phyloP scores from a whole-genome alignment of 2,888 invertebrate species.

The Galeruca laticollis region DNA sequence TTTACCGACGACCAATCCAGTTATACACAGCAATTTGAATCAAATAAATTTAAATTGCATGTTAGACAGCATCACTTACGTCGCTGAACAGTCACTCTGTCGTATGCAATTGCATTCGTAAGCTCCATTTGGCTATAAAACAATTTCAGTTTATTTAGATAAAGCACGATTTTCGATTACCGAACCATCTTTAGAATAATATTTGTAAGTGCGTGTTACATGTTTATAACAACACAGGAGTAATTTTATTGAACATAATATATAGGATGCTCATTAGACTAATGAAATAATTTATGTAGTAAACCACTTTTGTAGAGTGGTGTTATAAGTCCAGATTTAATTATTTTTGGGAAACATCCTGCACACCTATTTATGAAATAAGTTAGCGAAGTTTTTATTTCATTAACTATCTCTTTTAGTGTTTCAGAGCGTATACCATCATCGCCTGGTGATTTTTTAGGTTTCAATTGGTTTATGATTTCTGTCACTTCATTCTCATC shows the following conservation, averaged over 20 bases:
- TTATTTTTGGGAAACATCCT: no score
- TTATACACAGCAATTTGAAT: slow-evolving; percentile 33
- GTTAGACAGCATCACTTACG: slow-evolving; percentile 43
- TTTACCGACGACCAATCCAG: slow-evolving; percentile 19
- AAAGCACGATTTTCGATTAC: slow-evolving; percentile 35
- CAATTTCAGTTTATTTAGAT: slow-evolving; percentile 34
- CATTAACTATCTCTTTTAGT: no score
- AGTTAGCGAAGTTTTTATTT: no score
- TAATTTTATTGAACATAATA: neutral
- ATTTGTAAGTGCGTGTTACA: slow-evolving; percentile 7
- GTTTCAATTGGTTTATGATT: no score
- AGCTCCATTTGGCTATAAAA: slow-evolving; percentile 39
- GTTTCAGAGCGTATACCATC: no score
- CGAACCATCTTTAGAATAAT: neutral
- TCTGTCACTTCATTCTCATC: no score
- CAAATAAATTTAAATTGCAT: slow-evolving; percentile 44
- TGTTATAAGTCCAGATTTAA: no score
- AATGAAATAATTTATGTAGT: neutral
- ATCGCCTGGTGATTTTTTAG: no score
- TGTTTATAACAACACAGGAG: neutral
- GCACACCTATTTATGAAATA: no score
- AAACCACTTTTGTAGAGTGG: no score
- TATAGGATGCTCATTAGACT: neutral
- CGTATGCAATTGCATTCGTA: slow-evolving; percentile 38
- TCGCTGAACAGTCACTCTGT: slow-evolving; percentile 37